Evolutionary conservation across 2,888 invertebrate species (phyloP).

Genomic region (Idaea dimidiata): DNA sequence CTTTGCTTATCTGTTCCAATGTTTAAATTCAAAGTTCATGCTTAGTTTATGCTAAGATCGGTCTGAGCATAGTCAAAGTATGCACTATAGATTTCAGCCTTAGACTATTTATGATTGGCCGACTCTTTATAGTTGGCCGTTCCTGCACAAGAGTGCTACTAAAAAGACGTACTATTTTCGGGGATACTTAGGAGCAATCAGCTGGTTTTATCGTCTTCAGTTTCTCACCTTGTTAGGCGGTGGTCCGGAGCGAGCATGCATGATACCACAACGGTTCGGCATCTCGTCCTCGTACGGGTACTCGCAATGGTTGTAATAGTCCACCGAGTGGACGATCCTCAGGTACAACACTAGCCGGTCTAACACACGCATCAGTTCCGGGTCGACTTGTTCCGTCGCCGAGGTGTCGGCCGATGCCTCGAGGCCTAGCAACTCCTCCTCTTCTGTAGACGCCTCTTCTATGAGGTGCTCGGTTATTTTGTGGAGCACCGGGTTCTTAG

Average conservation of each 20-base stretch:
- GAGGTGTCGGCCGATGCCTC: constrained; percentile 57
- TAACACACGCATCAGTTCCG: constrained; percentile 82
- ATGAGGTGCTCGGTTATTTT: constrained; percentile 99
- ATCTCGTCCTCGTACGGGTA: constrained; percentile 99
- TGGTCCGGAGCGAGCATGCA: constrained; percentile 96
- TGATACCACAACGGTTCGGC: constrained; percentile 99
- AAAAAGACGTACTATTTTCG: too few species aligned
- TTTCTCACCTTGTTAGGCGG: constrained; percentile 87
- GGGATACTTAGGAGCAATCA: too few species aligned
- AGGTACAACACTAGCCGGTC: constrained; percentile 94
- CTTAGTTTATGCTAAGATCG: too few species aligned
- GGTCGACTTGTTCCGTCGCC: constrained; percentile 55
- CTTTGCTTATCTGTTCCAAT: too few species aligned
- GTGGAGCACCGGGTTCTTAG: constrained; percentile 95
- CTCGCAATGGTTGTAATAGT: constrained; percentile 99
- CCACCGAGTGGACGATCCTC: constrained; percentile 98
- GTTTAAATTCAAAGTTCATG: too few species aligned
- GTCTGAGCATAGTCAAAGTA: too few species aligned
- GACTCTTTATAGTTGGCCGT: too few species aligned
- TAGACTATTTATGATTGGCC: too few species aligned
- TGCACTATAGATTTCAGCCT: too few species aligned
- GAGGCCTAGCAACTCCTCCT: constrained; percentile 94
- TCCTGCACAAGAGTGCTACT: too few species aligned
- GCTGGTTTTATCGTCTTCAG: too few species aligned
- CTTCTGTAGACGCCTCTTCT: constrained; percentile 99